phyloP scores from a whole-genome alignment of 2,888 invertebrate species.

The Cephus sareptanus region DNA sequence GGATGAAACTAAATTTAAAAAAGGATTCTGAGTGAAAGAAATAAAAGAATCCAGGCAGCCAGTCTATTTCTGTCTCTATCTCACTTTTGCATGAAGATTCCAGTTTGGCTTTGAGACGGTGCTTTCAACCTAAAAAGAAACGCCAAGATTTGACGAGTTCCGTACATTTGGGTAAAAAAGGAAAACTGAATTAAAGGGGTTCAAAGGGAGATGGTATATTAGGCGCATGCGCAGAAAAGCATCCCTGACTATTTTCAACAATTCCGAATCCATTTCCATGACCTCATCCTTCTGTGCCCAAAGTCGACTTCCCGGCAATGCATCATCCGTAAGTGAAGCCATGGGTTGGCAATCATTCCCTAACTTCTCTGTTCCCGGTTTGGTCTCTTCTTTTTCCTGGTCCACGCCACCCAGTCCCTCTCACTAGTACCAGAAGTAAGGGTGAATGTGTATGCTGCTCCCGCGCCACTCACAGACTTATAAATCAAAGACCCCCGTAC shows the following conservation, averaged over 20 bases:
- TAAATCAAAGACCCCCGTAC: constrained; percentile 56
- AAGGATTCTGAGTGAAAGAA: background rate
- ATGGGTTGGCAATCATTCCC: constrained; percentile 41
- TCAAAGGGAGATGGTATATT: background rate
- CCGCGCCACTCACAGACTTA: constrained; percentile 45
- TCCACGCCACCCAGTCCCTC: background rate
- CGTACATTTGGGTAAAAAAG: background rate
- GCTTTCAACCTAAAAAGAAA: background rate
- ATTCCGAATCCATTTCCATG: constrained; percentile 55
- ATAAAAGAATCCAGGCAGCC: background rate
- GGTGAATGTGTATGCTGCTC: constrained; percentile 13
- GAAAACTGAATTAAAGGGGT: background rate
- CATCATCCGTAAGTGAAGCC: constrained; percentile 55
- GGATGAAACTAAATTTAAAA: background rate
- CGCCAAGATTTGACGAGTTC: background rate
- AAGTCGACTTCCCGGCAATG: constrained; percentile 53
- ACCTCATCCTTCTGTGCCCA: constrained; percentile 47
- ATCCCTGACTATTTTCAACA: constrained; percentile 40
- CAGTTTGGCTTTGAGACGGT: background rate
- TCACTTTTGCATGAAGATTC: background rate
- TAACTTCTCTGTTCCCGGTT: constrained; percentile 28
- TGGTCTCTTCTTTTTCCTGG: constrained; percentile 7
- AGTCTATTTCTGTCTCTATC: background rate
- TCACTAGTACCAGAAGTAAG: constrained; percentile 1
- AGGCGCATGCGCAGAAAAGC: background rate